Evolutionary conservation across 2,113 vertebrate genomes (phyloP).

Genomic region (Pachycephala philippinensis): DNA sequence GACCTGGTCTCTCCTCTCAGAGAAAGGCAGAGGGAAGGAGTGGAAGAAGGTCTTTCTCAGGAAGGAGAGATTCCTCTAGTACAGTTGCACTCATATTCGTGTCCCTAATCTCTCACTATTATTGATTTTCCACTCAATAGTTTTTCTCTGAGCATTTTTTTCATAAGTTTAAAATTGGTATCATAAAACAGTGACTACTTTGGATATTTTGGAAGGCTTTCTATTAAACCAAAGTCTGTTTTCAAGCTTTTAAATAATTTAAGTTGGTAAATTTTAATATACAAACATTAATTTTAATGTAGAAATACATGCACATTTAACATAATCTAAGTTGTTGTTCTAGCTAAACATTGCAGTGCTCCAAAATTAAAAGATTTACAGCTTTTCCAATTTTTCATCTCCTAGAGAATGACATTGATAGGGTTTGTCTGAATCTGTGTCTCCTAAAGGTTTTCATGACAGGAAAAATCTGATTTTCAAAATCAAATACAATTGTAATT

Average conservation of each 20-base stretch:
- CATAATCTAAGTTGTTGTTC: background rate
- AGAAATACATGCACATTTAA: background rate
- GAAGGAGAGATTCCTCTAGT: background rate
- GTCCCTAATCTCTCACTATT: background rate
- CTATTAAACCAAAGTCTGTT: background rate
- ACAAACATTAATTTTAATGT: background rate
- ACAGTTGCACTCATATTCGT: background rate
- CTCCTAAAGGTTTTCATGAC: background rate
- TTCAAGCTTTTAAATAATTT: background rate
- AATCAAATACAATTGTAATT: background rate
- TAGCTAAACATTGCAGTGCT: background rate
- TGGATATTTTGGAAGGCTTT: background rate
- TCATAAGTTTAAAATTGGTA: background rate
- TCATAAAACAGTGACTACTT: background rate
- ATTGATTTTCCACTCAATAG: background rate
- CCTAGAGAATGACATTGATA: background rate
- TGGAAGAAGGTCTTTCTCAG: background rate
- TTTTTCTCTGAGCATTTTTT: background rate
- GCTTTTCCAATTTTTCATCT: background rate
- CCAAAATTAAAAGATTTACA: background rate
- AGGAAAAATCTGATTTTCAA: background rate
- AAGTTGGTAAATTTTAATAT: background rate
- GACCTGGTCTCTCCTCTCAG: background rate
- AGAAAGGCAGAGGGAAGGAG: background rate
- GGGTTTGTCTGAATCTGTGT: background rate